Evolutionary conservation across 2,888 invertebrate species (phyloP), one percentile per base, ranked within the genome.

Genomic region (Baronia brevicornis): DNA sequence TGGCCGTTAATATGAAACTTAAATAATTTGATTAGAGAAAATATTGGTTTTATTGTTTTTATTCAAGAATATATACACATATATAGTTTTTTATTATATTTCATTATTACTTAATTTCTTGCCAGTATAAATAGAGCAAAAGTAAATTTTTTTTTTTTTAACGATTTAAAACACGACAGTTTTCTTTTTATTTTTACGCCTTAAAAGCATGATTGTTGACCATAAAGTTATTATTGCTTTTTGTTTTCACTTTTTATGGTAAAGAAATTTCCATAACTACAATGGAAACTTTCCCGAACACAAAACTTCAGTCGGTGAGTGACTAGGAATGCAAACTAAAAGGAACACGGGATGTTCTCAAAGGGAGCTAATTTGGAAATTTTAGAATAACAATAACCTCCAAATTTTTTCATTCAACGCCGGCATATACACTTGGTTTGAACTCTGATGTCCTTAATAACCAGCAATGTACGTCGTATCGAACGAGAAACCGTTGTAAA

Each of bases 291-390:
- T 46, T 44, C 22, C 28, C 19, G 19, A 14, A 13, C 2, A 14
- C n/a, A 33, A 28, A n/a, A 39, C 11, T 9, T 22, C 29, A 34
- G 33, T 34, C 33, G 42, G 35, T 43, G 43, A 37, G 36, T 42
- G 28, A 30, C 27, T 34, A 33, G 43, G 35, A 39, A 20, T 10
- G 30, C 26, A 28, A 44, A 55, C 56, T 53, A 48, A 45, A 39
- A 37, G 19, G 23, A 6, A 20, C 20, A 37, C 33, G 27, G 25
- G 22, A 29, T 41, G 31, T 38, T 33, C 30, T 37, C 22, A 33
- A 38, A 38, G 17, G 19, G 19, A 29, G 10, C 12, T 15, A n/a
- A 19, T 8, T 36, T 21, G 10, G 6, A 8, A 25, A 3, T 2
- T 12, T 12, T 17, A 3, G n/a, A 7, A 24, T 11, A 15, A 10